phyloP scores from a whole-genome alignment of 2,888 invertebrate genomes.

The Drosophila fulvimacula region DNA sequence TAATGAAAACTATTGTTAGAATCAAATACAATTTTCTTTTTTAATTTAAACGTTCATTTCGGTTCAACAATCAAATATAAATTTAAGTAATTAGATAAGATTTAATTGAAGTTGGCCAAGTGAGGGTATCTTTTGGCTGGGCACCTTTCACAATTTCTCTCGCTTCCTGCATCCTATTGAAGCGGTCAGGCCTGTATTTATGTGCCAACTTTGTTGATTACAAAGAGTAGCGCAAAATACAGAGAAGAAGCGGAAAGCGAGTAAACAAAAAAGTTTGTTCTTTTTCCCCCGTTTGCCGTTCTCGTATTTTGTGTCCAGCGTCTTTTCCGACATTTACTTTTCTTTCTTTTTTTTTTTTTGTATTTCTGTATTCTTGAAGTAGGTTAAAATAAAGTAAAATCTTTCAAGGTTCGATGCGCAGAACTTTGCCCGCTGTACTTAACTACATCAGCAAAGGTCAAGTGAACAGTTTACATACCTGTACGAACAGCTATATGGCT shows the following conservation, averaged over 20 bases:
- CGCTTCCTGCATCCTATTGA: conserved; percentile 18
- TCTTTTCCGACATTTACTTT: conserved; percentile 15
- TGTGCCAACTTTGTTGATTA: conserved; percentile 55
- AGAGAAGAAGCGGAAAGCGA: conserved; percentile 16
- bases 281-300: conserved; percentile 17
- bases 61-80: not conserved
- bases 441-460: conserved; percentile 60
- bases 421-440: conserved; percentile 34
- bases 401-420: conserved; percentile 69
- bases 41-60: not conserved
- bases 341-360: not conserved
- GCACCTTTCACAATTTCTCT: not conserved
- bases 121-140: conserved; percentile 8
- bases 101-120: not conserved
- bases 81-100: not conserved
- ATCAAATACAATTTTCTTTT: not conserved
- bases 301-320: conserved; percentile 24
- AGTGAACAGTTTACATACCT: conserved; percentile 52
- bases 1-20: not conserved
- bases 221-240: conserved; percentile 30
- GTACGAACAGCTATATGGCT: not conserved
- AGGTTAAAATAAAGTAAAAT: conserved; percentile 62
- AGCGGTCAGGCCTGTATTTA: conserved; percentile 52
- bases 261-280: conserved; percentile 45
- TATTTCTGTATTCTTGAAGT: no score